A percentile compares a stretch with the other conserved stretches of the same genome.
Evolutionary conservation across 2,888 invertebrate genomes (phyloP).

Genomic region (Pardosa pseudoannulata): DNA sequence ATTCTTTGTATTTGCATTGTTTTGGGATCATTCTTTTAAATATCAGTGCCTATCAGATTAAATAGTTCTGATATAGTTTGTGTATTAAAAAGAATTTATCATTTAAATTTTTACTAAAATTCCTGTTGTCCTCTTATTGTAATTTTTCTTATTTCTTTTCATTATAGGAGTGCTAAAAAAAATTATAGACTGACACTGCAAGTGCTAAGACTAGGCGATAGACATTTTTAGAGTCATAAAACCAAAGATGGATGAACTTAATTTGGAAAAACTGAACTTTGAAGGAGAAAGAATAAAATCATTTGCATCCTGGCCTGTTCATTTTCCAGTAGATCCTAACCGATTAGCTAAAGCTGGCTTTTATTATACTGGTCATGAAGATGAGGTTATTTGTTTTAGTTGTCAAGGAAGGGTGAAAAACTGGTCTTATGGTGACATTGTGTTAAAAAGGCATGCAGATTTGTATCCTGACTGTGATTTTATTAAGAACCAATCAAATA

Average conservation of each 20-base stretch:
- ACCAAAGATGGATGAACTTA: neutral
- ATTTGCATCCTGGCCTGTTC: slow-evolving; percentile 80
- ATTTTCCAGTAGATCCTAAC: slow-evolving; percentile 78
- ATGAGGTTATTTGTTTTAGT: slow-evolving; percentile 89
- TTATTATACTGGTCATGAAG: slow-evolving; percentile 85
- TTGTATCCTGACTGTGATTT: slow-evolving; percentile 73
- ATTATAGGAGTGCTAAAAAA: too few species aligned
- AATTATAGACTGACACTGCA: too few species aligned
- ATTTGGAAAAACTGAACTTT: neutral
- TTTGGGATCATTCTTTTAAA: too few species aligned
- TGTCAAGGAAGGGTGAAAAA: slow-evolving; percentile 87
- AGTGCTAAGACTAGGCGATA: too few species aligned
- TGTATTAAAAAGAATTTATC: too few species aligned
- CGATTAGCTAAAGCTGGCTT: slow-evolving; percentile 89
- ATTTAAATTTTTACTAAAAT: too few species aligned
- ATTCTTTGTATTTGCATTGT: too few species aligned
- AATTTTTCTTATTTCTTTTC: too few species aligned
- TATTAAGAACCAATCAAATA: slow-evolving; percentile 61
- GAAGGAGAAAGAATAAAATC: slow-evolving; percentile 54
- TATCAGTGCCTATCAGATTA: too few species aligned
- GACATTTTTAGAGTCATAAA: neutral
- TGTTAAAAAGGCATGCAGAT: slow-evolving; percentile 79
- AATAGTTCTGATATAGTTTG: too few species aligned
- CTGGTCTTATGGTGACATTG: slow-evolving; percentile 89
- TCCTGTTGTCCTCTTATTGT: too few species aligned